Conservation (phyloP, 1,140 invertebrate species). For the Oryzaephilus surinamensis region DNA sequence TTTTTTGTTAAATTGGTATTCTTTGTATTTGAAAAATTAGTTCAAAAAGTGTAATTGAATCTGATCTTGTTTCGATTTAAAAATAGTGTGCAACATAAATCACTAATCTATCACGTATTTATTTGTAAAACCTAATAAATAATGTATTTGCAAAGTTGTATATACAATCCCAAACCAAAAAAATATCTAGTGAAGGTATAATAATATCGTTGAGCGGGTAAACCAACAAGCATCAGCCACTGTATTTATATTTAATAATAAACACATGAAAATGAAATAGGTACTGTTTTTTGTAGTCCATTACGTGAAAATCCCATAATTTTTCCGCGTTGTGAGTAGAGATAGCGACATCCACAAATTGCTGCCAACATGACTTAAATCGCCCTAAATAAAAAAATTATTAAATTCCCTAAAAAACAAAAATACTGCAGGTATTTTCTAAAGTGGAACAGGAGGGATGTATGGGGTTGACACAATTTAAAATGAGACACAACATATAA, state of each 20-base stretch:
- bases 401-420: constrained; percentile 23
- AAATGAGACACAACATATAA: constrained; percentile 25
- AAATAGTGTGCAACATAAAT: no score
- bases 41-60: no score
- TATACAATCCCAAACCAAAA: constrained; percentile 29
- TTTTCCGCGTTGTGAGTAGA: constrained; percentile 28
- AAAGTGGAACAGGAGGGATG: constrained; percentile 25
- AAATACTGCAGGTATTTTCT: constrained; percentile 26
- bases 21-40: no score
- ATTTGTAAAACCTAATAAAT: background rate
- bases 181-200: constrained; percentile 29
- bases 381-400: constrained; percentile 25
- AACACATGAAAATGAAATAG: constrained; percentile 31
- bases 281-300: constrained; percentile 26
- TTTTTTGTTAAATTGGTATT: no score
- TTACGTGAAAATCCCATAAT: no score
- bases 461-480: constrained; percentile 14
- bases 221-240: constrained; percentile 33
- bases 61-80: no score
- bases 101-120: no score
- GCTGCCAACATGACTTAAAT: no score
- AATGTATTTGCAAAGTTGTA: constrained; percentile 22
- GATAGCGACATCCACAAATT: constrained; percentile 26
- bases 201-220: constrained; percentile 31
- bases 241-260: constrained; percentile 20